Conservation (phyloP, 2,113 vertebrate species). For the Nanorana parkeri region DNA sequence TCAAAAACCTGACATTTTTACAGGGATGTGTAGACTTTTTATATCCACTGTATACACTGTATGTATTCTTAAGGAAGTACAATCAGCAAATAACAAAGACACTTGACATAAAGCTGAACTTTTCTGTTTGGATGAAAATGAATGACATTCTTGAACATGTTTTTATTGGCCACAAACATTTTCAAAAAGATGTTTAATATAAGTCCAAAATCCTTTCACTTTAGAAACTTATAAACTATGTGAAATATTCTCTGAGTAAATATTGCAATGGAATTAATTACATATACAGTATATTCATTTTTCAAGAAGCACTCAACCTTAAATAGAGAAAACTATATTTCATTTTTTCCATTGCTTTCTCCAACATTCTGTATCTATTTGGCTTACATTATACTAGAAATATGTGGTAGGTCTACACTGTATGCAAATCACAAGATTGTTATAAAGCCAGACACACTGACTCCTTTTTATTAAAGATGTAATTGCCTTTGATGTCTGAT, state of each 20-base stretch:
- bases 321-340: background rate
- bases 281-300: background rate
- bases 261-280: background rate
- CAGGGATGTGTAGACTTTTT: too few species aligned
- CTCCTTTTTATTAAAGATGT: too few species aligned
- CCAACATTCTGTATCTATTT: background rate
- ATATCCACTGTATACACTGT: too few species aligned
- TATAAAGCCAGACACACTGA: too few species aligned
- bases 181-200: background rate
- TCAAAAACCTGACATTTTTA: too few species aligned
- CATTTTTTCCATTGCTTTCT: constrained; percentile 2
- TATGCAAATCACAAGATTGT: background rate
- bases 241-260: background rate
- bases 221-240: background rate
- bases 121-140: background rate
- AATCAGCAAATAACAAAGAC: too few species aligned
- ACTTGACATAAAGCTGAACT: background rate
- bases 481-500: background rate
- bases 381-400: background rate
- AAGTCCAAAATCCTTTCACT: background rate
- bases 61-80: too few species aligned
- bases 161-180: background rate
- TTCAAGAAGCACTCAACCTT: background rate
- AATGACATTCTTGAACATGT: background rate
- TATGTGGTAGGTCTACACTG: constrained; percentile 11